Evolutionary conservation across 2,113 vertebrate genomes (phyloP).

Genomic region (Passer montanus): DNA sequence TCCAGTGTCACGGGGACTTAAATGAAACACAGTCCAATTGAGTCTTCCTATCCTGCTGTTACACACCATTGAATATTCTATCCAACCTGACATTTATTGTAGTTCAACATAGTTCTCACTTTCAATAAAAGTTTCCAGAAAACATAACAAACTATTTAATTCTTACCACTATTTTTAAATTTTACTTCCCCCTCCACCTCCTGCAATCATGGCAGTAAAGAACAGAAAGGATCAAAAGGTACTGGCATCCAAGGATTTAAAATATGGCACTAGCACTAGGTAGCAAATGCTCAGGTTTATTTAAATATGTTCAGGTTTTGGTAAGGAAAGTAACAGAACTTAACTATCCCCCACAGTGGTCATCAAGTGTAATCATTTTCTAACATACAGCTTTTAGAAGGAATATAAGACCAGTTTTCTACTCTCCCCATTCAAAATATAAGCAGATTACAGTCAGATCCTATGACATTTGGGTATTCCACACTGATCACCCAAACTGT

Average conservation of each 20-base stretch:
- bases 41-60: not conserved
- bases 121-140: not conserved
- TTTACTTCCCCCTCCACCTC: not conserved
- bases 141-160: not conserved
- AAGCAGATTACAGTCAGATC: not conserved
- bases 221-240: not conserved
- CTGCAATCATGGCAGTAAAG: not conserved
- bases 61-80: not conserved
- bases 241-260: not conserved
- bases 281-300: not conserved
- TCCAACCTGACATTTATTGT: not conserved
- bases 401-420: not conserved
- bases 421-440: not conserved
- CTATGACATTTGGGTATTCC: not conserved
- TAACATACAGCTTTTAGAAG: not conserved
- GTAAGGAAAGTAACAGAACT: not conserved
- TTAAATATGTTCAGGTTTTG: not conserved
- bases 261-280: not conserved
- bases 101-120: not conserved
- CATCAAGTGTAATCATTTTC: not conserved
- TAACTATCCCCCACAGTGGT: not conserved
- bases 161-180: not conserved
- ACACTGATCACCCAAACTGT: not conserved
- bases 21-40: not conserved
- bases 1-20: not conserved